Evolutionary conservation across 2,113 vertebrate species (phyloP).

Genomic region (Sakesphorus luctuosus): DNA sequence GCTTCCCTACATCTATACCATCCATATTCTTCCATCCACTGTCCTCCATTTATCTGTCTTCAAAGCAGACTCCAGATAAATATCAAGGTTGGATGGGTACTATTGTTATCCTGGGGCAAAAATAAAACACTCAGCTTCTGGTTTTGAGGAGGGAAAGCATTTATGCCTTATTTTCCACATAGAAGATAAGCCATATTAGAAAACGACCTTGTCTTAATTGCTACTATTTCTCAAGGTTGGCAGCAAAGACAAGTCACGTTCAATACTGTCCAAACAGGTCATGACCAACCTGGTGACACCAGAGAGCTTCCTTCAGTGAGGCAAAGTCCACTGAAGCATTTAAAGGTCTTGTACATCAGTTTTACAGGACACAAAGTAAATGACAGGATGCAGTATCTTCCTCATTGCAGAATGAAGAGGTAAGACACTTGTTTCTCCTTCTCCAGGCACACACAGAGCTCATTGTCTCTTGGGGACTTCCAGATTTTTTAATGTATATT

Average conservation of each 20-base stretch:
- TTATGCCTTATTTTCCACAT: neutral
- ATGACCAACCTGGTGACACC: neutral
- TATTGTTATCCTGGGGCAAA: neutral
- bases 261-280: neutral
- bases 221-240: neutral
- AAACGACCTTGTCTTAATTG: neutral
- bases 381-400: neutral
- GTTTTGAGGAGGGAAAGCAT: neutral
- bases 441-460: neutral
- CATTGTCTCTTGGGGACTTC: neutral
- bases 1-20: neutral
- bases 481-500: neutral
- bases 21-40: neutral
- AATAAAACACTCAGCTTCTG: neutral
- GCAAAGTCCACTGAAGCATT: neutral
- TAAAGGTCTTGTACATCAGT: neutral
- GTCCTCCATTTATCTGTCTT: neutral
- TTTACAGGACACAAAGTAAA: neutral
- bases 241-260: neutral
- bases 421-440: neutral
- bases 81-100: neutral
- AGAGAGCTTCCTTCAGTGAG: neutral
- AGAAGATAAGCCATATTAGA: neutral
- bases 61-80: neutral
- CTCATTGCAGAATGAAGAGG: neutral